These are phyloP conservation scores for Rutpela maculata DNA, from an alignment of 2,888 invertebrate genomes.

Conservation along the genomic window DNA sequence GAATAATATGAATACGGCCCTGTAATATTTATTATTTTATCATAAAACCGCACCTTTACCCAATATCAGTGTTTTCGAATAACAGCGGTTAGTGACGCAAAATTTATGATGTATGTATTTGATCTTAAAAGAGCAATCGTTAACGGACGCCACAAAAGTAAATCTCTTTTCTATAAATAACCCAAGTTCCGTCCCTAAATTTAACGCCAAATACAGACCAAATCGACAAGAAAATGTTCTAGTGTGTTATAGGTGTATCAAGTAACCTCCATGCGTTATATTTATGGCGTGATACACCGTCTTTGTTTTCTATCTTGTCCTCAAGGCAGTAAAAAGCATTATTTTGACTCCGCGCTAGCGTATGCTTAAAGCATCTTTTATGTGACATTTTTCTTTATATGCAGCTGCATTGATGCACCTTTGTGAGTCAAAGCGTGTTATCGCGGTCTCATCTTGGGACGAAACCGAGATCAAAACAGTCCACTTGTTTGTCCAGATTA, in stretches of 20 bases:
- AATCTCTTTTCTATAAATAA: not conserved
- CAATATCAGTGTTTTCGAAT: not conserved
- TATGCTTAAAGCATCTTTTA: constrained; percentile 2
- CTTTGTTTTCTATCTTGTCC: constrained; percentile 2
- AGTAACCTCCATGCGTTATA: not conserved
- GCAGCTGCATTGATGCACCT: constrained; percentile 34
- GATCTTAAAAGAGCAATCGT: not conserved
- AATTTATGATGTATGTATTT: not conserved
- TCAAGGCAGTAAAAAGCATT: constrained; percentile 16
- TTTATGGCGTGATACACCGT: constrained; percentile 1
- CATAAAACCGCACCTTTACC: not conserved
- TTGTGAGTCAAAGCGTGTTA: constrained; percentile 36
- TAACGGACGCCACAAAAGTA: not conserved
- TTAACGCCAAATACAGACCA: not conserved
- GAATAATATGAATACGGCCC: not conserved
- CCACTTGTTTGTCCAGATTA: constrained; percentile 30
- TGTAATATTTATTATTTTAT: not conserved
- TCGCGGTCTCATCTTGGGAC: constrained; percentile 20
- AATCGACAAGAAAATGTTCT: not conserved
- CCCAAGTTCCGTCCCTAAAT: not conserved
- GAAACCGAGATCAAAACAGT: constrained; percentile 25
- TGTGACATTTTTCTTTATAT: constrained; percentile 31
- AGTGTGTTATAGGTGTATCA: not conserved
- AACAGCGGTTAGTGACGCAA: not conserved
- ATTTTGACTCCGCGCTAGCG: constrained; percentile 14